Evolutionary conservation across 2,113 vertebrate genomes (phyloP).

Genomic region (Todiramphus chloris): DNA sequence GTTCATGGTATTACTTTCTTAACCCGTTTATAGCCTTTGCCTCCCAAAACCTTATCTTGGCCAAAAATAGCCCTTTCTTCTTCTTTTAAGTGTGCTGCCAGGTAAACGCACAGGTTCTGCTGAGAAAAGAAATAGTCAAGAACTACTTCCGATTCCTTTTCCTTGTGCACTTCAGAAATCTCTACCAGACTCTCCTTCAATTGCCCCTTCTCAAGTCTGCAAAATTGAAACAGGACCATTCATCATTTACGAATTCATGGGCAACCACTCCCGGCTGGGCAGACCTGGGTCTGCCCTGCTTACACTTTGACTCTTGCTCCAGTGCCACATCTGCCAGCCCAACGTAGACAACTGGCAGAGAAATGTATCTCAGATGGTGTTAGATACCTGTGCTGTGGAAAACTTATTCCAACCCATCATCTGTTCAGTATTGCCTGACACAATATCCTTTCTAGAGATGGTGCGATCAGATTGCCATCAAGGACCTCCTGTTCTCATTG

Average conservation of each 20-base stretch:
- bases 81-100: not conserved
- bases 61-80: not conserved
- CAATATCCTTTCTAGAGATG: not conserved
- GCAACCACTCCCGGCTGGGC: not conserved
- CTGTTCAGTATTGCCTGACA: not conserved
- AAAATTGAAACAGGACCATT: not conserved
- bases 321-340: not conserved
- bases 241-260: not conserved
- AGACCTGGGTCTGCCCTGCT: not conserved
- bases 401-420: not conserved
- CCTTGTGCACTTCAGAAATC: not conserved
- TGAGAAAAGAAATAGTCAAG: not conserved
- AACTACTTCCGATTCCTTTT: not conserved
- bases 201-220: not conserved
- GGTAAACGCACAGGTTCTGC: not conserved
- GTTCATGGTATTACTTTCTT: not conserved
- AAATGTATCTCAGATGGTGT: not conserved
- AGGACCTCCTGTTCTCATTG: not conserved
- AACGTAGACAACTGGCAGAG: accelerated
- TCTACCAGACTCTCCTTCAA: not conserved
- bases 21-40: not conserved
- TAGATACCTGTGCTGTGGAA: not conserved
- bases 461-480: not conserved
- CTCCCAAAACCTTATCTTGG: not conserved
- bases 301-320: not conserved